Conservation (phyloP, 2,797 vertebrate species). For the Lagocephalus sceleratus region DNA sequence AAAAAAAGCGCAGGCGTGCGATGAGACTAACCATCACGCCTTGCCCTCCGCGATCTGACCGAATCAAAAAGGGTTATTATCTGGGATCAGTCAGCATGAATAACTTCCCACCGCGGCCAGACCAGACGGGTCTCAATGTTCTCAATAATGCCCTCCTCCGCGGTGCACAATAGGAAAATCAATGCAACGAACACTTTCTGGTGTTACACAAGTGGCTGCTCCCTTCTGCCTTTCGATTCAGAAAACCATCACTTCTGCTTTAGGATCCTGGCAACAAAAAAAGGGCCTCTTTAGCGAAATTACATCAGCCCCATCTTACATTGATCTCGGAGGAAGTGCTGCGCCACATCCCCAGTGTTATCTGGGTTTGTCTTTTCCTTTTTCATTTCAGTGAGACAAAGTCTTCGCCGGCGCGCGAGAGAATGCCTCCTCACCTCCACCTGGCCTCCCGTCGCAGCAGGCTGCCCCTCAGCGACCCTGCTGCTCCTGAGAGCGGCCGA, state of each 20-base stretch:
- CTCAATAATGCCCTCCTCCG: slow-evolving; percentile 25
- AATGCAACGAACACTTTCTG: slow-evolving; percentile 29
- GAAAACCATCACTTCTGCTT: slow-evolving; percentile 25
- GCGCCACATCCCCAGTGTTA: neutral
- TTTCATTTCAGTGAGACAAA: neutral
- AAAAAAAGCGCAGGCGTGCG: too few species aligned
- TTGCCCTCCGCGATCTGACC: neutral
- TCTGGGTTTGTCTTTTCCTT: neutral
- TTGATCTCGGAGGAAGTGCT: slow-evolving; percentile 6
- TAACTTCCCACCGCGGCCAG: slow-evolving; percentile 4
- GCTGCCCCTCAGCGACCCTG: slow-evolving; percentile 53
- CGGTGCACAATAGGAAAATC: slow-evolving; percentile 39
- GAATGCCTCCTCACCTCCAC: slow-evolving; percentile 1
- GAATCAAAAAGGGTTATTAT: slow-evolving; percentile 4
- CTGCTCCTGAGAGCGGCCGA: slow-evolving; percentile 53
- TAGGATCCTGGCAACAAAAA: slow-evolving; percentile 2
- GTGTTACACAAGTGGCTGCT: slow-evolving; percentile 26
- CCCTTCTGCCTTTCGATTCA: slow-evolving; percentile 10
- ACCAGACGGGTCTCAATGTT: slow-evolving; percentile 10
- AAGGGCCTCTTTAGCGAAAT: slow-evolving; percentile 12
- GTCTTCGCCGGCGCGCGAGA: too few species aligned
- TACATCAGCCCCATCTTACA: slow-evolving; percentile 6
- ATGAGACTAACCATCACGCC: neutral
- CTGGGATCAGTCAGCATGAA: slow-evolving; percentile 21
- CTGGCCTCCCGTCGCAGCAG: slow-evolving; percentile 26